Evolutionary conservation across 2,797 vertebrate genomes (phyloP), one percentile per base, ranked within the genome.

Genomic region (Adelosebastes latens): DNA sequence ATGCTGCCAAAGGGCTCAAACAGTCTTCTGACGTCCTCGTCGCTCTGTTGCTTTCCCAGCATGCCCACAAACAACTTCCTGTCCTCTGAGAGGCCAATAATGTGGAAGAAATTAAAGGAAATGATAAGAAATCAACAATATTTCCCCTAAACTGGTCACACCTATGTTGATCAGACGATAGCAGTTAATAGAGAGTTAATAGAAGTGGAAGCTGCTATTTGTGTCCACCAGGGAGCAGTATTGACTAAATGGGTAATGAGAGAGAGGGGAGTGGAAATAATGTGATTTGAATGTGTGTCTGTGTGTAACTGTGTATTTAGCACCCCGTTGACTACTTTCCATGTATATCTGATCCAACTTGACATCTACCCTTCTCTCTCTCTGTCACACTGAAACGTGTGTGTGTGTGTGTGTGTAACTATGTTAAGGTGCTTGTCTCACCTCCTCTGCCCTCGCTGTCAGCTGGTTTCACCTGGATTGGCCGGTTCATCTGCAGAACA

Each of bases 61-160:
- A 98, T 98, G 71, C 97, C 97, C 75, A 98, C 97, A 92, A 98
- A 98, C 80, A 98, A 94, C 94, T 98, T 98, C 91, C 97, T 95
- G 94, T 98, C 97, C 95, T 98, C 97, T 95, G 92, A 83, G 87
- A 79, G 81, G 75, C 62, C 68, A 79, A 72, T 10, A 22, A 68
- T 61, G 12, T 46, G 25, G 11, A 81, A 74, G 20, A 81, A 67
- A 60, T 7, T 2, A 39, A 36, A 64, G 12, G 63, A 72, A 58
- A 67, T 3, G 27, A 87, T 39, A 69, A 16, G 10, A 79, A 78
- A 52, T 80, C 18, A 79, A 36, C n/a, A 31, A 65, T 14, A 60
- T 61, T 64, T 53, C 8, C 22, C 4, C 6, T 24, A 22, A 63
- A 55, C 32, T 60, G 25, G 18, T 69, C 36, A 72, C 13, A 73